Percentiles rank a stretch among this genome's conserved stretches.
These are phyloP conservation scores for Rhodinocichla rosea DNA, from an alignment of 2,113 vertebrate species.

Conservation along the genomic window DNA sequence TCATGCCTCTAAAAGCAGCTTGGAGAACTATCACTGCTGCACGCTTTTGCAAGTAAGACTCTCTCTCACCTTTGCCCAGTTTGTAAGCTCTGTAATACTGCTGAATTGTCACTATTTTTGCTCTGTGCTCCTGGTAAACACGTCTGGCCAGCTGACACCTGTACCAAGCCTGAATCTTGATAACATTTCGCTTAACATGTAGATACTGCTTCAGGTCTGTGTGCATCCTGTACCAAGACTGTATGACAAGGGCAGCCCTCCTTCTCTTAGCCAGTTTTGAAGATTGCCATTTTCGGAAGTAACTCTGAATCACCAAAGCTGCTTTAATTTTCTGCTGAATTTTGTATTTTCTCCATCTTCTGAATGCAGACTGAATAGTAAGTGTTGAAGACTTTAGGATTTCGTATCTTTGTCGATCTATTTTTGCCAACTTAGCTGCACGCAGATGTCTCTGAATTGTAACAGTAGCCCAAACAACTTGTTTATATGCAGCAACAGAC, in stretches of 20 bases:
- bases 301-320: constrained; percentile 73
- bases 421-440: constrained; percentile 63
- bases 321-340: constrained; percentile 65
- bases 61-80: constrained; percentile 5
- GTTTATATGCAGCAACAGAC: constrained; percentile 68
- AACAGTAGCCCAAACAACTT: constrained; percentile 64
- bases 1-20: constrained; percentile 63
- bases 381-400: constrained; percentile 64
- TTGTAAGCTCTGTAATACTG: constrained; percentile 58
- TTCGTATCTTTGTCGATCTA: constrained; percentile 63
- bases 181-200: not conserved
- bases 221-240: constrained; percentile 83
- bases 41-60: constrained; percentile 48
- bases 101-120: constrained; percentile 60
- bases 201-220: constrained; percentile 49
- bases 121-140: constrained; percentile 29
- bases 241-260: constrained; percentile 78
- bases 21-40: constrained; percentile 60
- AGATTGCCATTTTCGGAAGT: constrained; percentile 75
- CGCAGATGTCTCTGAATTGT: constrained; percentile 76
- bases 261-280: constrained; percentile 40
- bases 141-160: constrained; percentile 46
- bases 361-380: constrained; percentile 77
- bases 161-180: constrained; percentile 72
- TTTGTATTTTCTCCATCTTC: constrained; percentile 74